A percentile compares a stretch with the other conserved stretches of the same genome.
Conservation (phyloP, 2,797 vertebrate species). For the Notolepis coatsorum region DNA sequence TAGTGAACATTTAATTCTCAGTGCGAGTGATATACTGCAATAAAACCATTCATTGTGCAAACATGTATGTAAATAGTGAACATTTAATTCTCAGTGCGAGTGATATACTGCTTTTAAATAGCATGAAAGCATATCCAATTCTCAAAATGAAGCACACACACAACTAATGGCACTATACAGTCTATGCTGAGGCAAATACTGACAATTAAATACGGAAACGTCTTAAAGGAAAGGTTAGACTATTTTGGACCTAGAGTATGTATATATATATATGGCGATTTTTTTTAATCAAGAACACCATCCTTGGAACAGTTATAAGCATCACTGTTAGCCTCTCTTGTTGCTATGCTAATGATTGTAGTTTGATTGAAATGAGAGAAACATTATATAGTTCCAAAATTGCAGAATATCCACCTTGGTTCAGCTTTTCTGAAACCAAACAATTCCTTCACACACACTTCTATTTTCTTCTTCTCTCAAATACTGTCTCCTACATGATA, state of each 20-base stretch:
- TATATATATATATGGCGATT: slow-evolving; percentile 7
- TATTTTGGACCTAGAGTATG: too few relatives aligned
- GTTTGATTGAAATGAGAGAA: too few relatives aligned
- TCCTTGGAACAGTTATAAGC: too few relatives aligned
- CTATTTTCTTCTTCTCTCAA: slow-evolving; percentile 40
- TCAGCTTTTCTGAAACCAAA: slow-evolving; percentile 27
- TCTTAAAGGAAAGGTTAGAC: too few relatives aligned
- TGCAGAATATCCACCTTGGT: too few relatives aligned
- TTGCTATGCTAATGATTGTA: too few relatives aligned
- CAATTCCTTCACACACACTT: slow-evolving; percentile 41
- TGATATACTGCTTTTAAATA: slow-evolving; percentile 44
- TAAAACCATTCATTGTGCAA: too few relatives aligned
- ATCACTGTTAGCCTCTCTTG: too few relatives aligned
- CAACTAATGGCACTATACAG: slow-evolving; percentile 39
- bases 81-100: slow-evolving; percentile 23
- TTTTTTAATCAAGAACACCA: too few relatives aligned
- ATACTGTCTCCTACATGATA: slow-evolving; percentile 30
- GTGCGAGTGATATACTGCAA: slow-evolving; percentile 23
- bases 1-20: slow-evolving; percentile 24
- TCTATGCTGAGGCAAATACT: slow-evolving; percentile 66
- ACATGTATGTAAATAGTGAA: slow-evolving; percentile 45
- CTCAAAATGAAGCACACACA: slow-evolving; percentile 48
- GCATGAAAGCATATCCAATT: slow-evolving; percentile 40
- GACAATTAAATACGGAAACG: slow-evolving; percentile 39
- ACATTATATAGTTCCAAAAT: too few relatives aligned